These are phyloP conservation scores for Cataglyphis altisquamis DNA, from an alignment of 2,888 invertebrate genomes.

Conservation along the genomic window DNA sequence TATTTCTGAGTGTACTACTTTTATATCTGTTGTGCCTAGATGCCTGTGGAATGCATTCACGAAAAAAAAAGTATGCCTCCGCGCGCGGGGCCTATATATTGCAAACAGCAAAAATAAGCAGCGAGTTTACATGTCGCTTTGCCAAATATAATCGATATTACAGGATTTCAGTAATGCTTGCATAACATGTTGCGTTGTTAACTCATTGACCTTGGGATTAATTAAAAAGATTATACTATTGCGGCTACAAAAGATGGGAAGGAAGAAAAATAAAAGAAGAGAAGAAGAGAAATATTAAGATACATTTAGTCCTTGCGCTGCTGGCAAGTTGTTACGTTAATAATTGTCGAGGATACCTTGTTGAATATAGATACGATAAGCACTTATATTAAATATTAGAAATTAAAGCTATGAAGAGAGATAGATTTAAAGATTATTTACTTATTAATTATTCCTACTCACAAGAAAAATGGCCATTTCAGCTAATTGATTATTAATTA, in stretches of 20 bases:
- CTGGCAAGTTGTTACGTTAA: constrained; percentile 86
- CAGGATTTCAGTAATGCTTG: constrained; percentile 74
- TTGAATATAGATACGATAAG: constrained; percentile 84
- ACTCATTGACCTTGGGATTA: constrained; percentile 71
- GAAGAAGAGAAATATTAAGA: constrained; percentile 60
- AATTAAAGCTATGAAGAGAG: constrained; percentile 78
- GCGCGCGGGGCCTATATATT: constrained; percentile 41
- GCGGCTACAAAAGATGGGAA: constrained; percentile 52
- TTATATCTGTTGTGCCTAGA: constrained; percentile 77
- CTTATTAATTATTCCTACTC: constrained; percentile 75
- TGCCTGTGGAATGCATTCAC: constrained; percentile 75
- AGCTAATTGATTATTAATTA: constrained; percentile 79
- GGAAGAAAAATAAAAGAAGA: constrained; percentile 17
- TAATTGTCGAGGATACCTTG: constrained; percentile 85
- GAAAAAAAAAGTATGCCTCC: constrained; percentile 60
- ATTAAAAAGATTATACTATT: constrained; percentile 62
- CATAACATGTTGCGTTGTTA: constrained; percentile 72
- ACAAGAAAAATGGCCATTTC: constrained; percentile 75
- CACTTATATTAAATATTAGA: constrained; percentile 81
- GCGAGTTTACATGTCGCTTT: constrained; percentile 70
- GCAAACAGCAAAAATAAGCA: constrained; percentile 67
- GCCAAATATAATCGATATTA: constrained; percentile 76
- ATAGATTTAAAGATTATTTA: constrained; percentile 76
- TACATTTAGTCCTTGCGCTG: constrained; percentile 82
- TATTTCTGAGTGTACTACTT: constrained; percentile 76